Percentiles rank a stretch among this genome's conserved stretches.
phyloP scores from a whole-genome alignment of 1,140 invertebrate species.

The Conus betulinus region DNA sequence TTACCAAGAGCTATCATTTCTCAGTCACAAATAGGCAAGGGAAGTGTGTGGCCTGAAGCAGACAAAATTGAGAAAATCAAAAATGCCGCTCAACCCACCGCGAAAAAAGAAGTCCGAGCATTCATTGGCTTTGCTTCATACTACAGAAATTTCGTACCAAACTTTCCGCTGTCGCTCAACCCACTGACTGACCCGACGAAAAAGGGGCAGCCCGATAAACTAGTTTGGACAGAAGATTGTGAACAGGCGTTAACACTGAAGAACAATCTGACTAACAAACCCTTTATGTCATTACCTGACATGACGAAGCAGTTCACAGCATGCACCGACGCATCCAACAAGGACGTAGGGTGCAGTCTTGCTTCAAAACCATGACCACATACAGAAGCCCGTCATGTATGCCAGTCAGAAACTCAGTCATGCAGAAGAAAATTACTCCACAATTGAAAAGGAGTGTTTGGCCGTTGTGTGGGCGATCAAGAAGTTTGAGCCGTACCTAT shows the following conservation, averaged over 20 bases:
- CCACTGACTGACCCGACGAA: conserved; percentile 51
- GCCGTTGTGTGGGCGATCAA: conserved; percentile 44
- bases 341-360: conserved; percentile 69
- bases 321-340: conserved; percentile 66
- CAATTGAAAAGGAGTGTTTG: conserved; percentile 49
- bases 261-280: conserved; percentile 28
- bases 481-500: conserved; percentile 47
- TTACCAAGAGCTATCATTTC: conserved; percentile 31
- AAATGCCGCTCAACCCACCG: conserved; percentile 59
- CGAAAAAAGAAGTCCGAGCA: conserved; percentile 67
- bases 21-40: conserved; percentile 49
- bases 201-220: conserved; percentile 2
- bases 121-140: conserved; percentile 50
- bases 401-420: conserved; percentile 39
- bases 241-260: conserved; percentile 31
- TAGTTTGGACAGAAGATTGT: not conserved
- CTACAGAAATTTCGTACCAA: conserved; percentile 51
- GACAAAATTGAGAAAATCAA: conserved; percentile 71
- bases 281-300: conserved; percentile 57
- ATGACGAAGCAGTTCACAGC: conserved; percentile 63
- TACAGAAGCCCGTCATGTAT: not conserved
- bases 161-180: conserved; percentile 47
- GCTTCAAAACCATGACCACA: conserved; percentile 46
- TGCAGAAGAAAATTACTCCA: conserved; percentile 31
- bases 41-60: conserved; percentile 62